Evolutionary conservation across 2,113 vertebrate genomes (phyloP).

Genomic region (Dermatemys mawii): DNA sequence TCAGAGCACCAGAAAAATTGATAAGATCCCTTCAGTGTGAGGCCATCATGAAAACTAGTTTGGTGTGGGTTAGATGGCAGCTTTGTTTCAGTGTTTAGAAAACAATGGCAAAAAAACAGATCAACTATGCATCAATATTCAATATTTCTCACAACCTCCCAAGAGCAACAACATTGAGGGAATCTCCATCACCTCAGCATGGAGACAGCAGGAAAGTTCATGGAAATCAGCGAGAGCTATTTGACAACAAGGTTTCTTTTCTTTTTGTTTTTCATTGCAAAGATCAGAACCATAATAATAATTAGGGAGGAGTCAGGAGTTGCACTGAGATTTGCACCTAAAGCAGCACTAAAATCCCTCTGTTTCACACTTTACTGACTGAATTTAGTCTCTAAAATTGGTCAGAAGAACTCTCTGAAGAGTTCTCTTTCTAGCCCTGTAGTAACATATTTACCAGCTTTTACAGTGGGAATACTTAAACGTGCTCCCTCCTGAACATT

Average conservation of each 20-base stretch:
- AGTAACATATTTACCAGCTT: conserved; percentile 26
- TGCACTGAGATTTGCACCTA: conserved; percentile 47
- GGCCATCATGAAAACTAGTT: background rate
- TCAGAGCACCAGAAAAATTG: background rate
- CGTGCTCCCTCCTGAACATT: background rate
- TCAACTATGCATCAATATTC: background rate
- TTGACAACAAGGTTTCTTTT: conserved; percentile 36
- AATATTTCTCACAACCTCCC: background rate
- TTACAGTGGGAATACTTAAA: conserved; percentile 11
- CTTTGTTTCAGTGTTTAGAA: conserved; percentile 8
- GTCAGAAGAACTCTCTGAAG: conserved; percentile 44
- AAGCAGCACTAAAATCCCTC: conserved; percentile 35
- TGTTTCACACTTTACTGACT: conserved; percentile 43
- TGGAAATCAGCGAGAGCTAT: conserved; percentile 33
- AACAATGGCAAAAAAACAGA: background rate
- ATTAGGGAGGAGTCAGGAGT: conserved; percentile 15
- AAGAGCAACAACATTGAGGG: background rate
- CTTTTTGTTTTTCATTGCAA: background rate
- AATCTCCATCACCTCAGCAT: conserved; percentile 28
- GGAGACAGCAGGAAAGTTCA: background rate
- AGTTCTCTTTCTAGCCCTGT: conserved; percentile 23
- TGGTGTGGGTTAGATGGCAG: background rate
- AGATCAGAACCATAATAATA: conserved; percentile 60
- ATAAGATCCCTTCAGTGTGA: background rate
- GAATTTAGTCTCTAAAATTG: conserved; percentile 54